These are phyloP conservation scores for Serripes groenlandicus DNA, from an alignment of 2,888 invertebrate species.

Conservation along the genomic window DNA sequence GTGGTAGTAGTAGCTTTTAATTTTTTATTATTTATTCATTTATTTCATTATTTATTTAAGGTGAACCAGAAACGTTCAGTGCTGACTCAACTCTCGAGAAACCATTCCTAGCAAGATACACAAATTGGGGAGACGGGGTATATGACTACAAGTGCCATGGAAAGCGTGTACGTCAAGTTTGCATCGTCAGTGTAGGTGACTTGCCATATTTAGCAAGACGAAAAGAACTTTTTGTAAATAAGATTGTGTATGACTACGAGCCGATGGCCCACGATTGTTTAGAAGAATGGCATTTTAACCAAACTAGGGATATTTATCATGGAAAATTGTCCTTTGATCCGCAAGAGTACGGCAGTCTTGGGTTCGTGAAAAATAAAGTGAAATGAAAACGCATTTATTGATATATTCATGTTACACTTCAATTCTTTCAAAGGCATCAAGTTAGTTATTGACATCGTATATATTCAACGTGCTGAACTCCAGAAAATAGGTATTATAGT, in stretches of 20 bases:
- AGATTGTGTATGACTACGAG: constrained; percentile 80
- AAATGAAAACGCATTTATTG: too few relatives aligned
- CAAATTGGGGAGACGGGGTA: constrained; percentile 77
- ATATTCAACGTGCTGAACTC: too few relatives aligned
- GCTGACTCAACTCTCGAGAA: constrained; percentile 39
- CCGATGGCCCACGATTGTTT: constrained; percentile 39
- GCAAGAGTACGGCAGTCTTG: not conserved
- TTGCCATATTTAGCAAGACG: constrained; percentile 73
- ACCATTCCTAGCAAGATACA: constrained; percentile 79
- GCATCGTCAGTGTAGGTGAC: constrained; percentile 83
- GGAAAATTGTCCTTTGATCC: not conserved
- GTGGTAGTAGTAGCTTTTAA: too few relatives aligned
- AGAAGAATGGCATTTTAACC: constrained; percentile 6
- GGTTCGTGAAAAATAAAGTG: constrained; percentile 9
- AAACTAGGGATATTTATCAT: not conserved
- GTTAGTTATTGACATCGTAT: too few relatives aligned
- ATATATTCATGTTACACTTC: too few relatives aligned
- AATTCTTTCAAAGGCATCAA: too few relatives aligned
- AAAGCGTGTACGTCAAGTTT: constrained; percentile 79
- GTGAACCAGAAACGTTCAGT: not conserved
- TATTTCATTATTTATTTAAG: not conserved
- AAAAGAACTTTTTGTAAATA: constrained; percentile 84
- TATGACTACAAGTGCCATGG: constrained; percentile 73
- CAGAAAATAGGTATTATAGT: too few relatives aligned
- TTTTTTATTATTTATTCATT: too few relatives aligned